Evolutionary conservation across 2,113 vertebrate genomes (phyloP), one percentile per base, ranked within the genome.

Genomic region (Corydoras sp.): DNA sequence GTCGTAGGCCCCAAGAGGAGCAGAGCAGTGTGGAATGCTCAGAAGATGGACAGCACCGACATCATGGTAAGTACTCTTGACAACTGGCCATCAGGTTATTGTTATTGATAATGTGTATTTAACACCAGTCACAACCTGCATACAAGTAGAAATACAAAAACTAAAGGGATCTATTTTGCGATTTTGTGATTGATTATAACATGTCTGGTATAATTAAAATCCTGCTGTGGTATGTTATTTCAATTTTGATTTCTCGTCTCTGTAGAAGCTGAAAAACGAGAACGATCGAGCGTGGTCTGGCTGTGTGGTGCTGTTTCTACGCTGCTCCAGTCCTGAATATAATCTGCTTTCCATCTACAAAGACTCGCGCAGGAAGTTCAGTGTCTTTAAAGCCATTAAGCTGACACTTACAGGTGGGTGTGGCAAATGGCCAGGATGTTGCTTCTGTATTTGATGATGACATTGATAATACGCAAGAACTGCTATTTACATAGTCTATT

Each of bases 251-350:
- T 68, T 77, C 10, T 74, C 77, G 58, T 51, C 92, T 87, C 87
- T 77, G 76, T 88, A 86, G 88, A 88, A 82, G 24, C 86, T 90
- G 84, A 88, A 86, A 51, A 80, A 80, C 71, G 79, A 77, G 76
- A 75, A 83, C 0, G 58, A 80, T 0, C 43, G 83, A 32, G 82
- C 84, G 0, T 97, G 94, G 92, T 88, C 91, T 2, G 97, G 97
- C 76, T 94, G 94, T 0, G 93, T 88, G 0, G 96, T 97, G 31
- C 86, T 99, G 66, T 99, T 97, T 81, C 85, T 98, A 77, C 89
- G 89, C 63, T 94, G 93, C 0, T 86, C 83, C 0, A 86, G 85
- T 76, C 88, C 92, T 24, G 62, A 77, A 8, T 79, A 90, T 18
- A 71, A 89, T 69, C 89, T 99, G 74, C 88, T 94, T 0, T 81